These are phyloP conservation scores for Euproctis similis DNA, from an alignment of 2,888 invertebrate species.

Conservation along the genomic window DNA sequence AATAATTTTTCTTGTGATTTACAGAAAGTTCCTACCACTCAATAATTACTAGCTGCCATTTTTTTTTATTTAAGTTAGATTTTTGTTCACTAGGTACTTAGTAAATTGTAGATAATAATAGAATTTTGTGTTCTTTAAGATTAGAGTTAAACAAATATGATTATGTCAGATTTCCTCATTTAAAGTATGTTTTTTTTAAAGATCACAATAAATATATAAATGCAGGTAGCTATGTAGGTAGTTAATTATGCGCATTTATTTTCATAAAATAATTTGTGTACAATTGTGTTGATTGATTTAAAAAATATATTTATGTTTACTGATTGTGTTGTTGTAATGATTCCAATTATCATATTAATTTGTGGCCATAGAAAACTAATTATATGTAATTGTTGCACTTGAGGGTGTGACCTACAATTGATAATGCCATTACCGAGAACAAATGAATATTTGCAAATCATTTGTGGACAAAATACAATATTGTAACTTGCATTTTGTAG, in stretches of 20 bases:
- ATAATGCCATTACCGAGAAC: conserved; percentile 18
- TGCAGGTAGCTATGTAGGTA: conserved; percentile 30
- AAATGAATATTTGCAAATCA: conserved; percentile 21
- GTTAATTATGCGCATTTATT: conserved; percentile 36
- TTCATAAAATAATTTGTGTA: too few relatives aligned
- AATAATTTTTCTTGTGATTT: conserved; percentile 43
- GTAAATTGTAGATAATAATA: conserved; percentile 31
- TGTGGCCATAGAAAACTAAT: conserved; percentile 29
- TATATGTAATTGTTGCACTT: too few relatives aligned
- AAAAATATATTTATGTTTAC: conserved; percentile 3
- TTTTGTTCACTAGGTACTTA: conserved; percentile 33
- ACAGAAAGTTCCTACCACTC: conserved; percentile 67
- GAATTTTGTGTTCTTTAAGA: too few relatives aligned
- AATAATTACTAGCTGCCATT: conserved; percentile 64
- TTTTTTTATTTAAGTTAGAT: conserved; percentile 29
- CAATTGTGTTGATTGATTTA: too few relatives aligned
- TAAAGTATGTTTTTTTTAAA: conserved; percentile 9
- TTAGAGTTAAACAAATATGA: too few relatives aligned
- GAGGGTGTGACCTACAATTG: too few relatives aligned
- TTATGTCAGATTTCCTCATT: too few relatives aligned
- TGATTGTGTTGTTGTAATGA: conserved; percentile 14
- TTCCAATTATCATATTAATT: conserved; percentile 23
- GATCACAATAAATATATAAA: conserved; percentile 11
- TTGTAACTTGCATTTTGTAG: conserved; percentile 36
- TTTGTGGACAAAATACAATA: conserved; percentile 26